Conservation (phyloP, 2,888 invertebrate species). For the Formica aserva region DNA sequence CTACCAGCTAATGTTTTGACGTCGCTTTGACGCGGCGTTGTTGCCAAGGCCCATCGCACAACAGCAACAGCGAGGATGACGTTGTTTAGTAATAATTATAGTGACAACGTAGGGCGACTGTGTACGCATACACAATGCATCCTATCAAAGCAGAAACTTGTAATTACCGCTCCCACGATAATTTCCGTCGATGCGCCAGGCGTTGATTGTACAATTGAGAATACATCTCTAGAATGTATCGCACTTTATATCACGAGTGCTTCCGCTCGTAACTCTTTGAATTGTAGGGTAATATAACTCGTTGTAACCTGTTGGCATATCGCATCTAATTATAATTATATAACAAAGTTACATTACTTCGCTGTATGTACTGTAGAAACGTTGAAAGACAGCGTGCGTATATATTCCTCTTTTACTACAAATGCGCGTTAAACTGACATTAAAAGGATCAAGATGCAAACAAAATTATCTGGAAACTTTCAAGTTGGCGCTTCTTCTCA, state of each 20-base stretch:
- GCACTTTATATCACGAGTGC: conserved; percentile 36
- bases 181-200: conserved; percentile 51
- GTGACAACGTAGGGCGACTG: conserved; percentile 43
- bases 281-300: conserved; percentile 9
- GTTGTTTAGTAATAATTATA: conserved; percentile 56
- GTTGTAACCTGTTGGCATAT: conserved; percentile 36
- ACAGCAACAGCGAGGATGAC: conserved; percentile 15
- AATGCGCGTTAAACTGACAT: conserved; percentile 11
- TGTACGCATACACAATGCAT: conserved; percentile 40
- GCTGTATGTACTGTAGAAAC: conserved; percentile 14
- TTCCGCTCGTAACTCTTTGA: conserved; percentile 33
- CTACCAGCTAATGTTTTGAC: conserved; percentile 55
- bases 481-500: neutral
- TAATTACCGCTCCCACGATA: conserved; percentile 48
- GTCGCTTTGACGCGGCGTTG: conserved; percentile 48
- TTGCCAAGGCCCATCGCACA: conserved; percentile 22
- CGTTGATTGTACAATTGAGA: conserved; percentile 54
- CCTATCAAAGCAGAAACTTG: conserved; percentile 55
- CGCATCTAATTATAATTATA: conserved; percentile 45
- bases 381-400: neutral
- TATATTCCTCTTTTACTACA: neutral
- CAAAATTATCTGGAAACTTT: conserved; percentile 29
- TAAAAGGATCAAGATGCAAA: neutral
- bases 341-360: conserved; percentile 31
- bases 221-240: conserved; percentile 48